Base-by-base conservation (phyloP, 1,140 invertebrate genomes). In the Hylaeus anthracinus region DNA sequence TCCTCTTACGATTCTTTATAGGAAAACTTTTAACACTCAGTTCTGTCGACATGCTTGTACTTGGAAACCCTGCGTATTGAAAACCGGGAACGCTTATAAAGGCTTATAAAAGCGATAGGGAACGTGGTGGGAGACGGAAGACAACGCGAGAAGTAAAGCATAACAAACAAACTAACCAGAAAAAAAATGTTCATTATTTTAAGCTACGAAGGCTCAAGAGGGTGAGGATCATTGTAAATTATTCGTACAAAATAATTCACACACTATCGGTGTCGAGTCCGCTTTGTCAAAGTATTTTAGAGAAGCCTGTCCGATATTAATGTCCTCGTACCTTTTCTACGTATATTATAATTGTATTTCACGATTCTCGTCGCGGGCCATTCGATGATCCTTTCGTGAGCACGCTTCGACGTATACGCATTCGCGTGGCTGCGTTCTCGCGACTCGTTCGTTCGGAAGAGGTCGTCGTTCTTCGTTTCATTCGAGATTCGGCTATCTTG, bases 211-310 rank as follows among this genome's bases (percentile, higher is more conserved):
- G 78, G 81, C 83, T 88, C 83, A 87, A 88, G 78, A 77, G 81
- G 81, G 80, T 81, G 83, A 83, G 67, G 75, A 80, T 86, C 84
- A 88, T 86, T 89, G 84, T 82, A 86, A 87, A 88, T 90, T 90
- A 90, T 78, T 88, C 85, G 81, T 89, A 90, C 86, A 88, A 90
- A 60, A 88, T 86, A 88, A 90, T 72, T 88, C 79, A 84, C 70
- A 64, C 81, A 84, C 70, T 86, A 84, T 86, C 75, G 84, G 83
- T 88, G 86, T 88, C 87, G 82, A 89, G 79, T 89, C 88, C 83
- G 86, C 88, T 89, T 82, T 88, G 79, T 86, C 87, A 81, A 88
- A 89, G 73, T 86, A 86, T 73, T 83, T 88, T 81, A 89, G 84
- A 81, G 77, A 87, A 81, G 87, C 87, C 81, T 72, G 81, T 88